These are phyloP conservation scores for Diplogasteroides magnus DNA, from an alignment of 1,140 invertebrate genomes.

Conservation along the genomic window DNA sequence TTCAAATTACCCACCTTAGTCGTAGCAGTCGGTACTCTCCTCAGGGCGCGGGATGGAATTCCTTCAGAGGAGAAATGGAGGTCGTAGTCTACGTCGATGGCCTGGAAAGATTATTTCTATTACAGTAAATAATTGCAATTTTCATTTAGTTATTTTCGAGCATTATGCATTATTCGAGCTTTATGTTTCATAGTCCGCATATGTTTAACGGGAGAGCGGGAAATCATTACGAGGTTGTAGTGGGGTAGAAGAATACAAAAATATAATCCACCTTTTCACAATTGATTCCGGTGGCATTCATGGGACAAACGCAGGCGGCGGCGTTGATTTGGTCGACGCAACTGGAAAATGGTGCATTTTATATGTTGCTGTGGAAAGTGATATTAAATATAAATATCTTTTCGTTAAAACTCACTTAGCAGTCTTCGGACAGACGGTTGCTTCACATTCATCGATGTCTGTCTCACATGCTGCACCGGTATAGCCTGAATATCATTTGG, in stretches of 20 bases:
- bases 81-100: background rate
- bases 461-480: constrained; percentile 82
- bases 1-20: background rate
- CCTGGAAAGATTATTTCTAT: background rate
- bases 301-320: constrained; percentile 90
- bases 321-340: constrained; percentile 85
- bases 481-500: constrained; percentile 39
- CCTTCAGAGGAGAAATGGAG: background rate
- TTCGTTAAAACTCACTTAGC: constrained; percentile 60
- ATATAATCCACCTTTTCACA: constrained; percentile 68
- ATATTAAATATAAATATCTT: too few species aligned
- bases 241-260: too few species aligned
- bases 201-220: too few species aligned
- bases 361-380: background rate
- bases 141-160: background rate
- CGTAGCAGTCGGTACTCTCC: background rate
- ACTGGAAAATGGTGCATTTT: constrained; percentile 40
- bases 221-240: too few species aligned
- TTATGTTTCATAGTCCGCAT: too few species aligned
- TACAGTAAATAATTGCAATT: background rate
- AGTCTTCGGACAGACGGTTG: constrained; percentile 85
- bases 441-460: constrained; percentile 84
- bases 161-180: background rate
- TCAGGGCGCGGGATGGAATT: constrained; percentile 54
- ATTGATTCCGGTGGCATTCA: constrained; percentile 89